Percentiles rank a stretch among this genome's conserved stretches.
phyloP scores from a whole-genome alignment of 2,797 vertebrate species.

The Parauchenoglanis ngamensis region DNA sequence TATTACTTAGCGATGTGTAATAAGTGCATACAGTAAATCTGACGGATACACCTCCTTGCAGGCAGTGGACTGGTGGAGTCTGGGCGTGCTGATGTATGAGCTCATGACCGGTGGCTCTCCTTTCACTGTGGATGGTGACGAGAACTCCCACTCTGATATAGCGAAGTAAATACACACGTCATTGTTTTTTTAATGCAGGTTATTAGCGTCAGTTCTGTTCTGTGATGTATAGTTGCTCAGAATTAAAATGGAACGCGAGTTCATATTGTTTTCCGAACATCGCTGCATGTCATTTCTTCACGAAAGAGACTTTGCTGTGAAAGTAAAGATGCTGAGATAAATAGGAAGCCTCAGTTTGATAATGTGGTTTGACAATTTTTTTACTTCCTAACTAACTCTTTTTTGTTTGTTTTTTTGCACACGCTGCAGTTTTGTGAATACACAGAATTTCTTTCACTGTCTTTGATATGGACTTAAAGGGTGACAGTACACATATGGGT shows the following conservation, averaged over 20 bases:
- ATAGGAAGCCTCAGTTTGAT: slow-evolving; percentile 5
- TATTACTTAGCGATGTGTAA: neutral
- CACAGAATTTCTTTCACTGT: neutral
- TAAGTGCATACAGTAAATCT: neutral
- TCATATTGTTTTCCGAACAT: neutral
- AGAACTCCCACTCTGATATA: slow-evolving; percentile 97
- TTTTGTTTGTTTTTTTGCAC: neutral
- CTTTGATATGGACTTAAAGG: neutral
- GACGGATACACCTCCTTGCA: slow-evolving; percentile 59
- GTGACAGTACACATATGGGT: neutral
- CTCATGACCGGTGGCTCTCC: slow-evolving; percentile 95
- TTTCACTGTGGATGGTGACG: slow-evolving; percentile 95
- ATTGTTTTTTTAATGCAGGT: neutral
- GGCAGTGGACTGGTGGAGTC: slow-evolving; percentile 99
- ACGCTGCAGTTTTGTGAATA: neutral
- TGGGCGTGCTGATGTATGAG: slow-evolving; percentile 97
- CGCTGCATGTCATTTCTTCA: neutral
- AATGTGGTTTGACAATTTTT: neutral
- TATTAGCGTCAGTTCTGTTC: neutral
- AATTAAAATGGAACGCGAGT: no score
- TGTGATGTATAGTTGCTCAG: neutral
- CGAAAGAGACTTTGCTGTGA: neutral
- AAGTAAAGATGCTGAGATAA: neutral
- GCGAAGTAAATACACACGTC: slow-evolving; percentile 81
- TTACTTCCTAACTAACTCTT: neutral